These are phyloP conservation scores for Cheilosia soror DNA, from an alignment of 2,888 invertebrate species.

Conservation along the genomic window DNA sequence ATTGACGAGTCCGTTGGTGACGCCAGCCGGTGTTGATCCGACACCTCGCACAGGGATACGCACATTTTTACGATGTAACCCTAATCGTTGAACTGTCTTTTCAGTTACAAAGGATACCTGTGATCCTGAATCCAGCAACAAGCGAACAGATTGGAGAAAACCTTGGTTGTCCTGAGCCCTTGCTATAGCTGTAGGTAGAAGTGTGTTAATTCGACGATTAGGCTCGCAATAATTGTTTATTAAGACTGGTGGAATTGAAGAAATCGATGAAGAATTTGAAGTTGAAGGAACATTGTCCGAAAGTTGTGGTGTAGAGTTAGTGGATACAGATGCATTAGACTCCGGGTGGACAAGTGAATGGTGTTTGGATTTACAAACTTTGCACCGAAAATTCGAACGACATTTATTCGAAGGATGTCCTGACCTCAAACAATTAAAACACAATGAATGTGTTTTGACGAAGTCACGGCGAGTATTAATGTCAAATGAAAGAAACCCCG, in stretches of 20 bases:
- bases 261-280: background rate
- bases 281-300: background rate
- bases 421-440: background rate
- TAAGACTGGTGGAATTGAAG: background rate
- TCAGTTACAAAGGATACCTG: background rate
- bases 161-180: background rate
- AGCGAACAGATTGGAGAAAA: background rate
- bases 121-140: slow-evolving; percentile 1
- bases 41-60: background rate
- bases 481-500: too few relatives aligned
- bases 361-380: background rate
- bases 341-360: background rate
- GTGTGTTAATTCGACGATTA: background rate
- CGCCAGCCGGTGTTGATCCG: background rate
- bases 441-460: background rate
- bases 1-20: background rate
- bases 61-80: background rate
- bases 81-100: too few relatives aligned
- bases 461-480: background rate
- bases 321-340: background rate
- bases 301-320: background rate
- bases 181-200: background rate
- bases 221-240: background rate
- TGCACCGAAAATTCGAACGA: background rate
- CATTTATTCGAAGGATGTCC: background rate